Conservation (phyloP, 2,113 vertebrate genomes). For the human region DNA sequence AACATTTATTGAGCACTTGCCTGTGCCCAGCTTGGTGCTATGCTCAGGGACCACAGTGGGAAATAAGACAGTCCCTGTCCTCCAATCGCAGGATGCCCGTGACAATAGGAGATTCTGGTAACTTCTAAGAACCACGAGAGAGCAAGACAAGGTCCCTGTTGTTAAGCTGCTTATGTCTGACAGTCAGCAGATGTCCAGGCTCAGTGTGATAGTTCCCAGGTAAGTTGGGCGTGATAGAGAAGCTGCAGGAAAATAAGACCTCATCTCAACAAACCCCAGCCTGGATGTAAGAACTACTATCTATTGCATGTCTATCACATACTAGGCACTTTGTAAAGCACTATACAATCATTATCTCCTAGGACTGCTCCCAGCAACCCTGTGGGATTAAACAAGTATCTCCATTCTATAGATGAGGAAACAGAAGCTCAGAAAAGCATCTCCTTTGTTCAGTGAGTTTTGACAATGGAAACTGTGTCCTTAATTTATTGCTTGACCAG, state of each 20-base stretch:
- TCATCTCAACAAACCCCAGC: neutral
- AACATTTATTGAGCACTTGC: neutral
- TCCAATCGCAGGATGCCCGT: slow-evolving; percentile 43
- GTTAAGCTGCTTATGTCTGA: neutral
- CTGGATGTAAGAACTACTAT: neutral
- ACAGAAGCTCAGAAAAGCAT: neutral
- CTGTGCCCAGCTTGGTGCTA: neutral
- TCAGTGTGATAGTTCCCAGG: neutral
- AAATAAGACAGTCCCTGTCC: neutral
- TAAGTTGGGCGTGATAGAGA: neutral
- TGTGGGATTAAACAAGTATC: neutral
- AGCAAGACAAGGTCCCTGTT: neutral
- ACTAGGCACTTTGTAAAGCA: neutral
- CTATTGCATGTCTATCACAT: neutral
- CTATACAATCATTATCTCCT: neutral
- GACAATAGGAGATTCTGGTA: slow-evolving; percentile 42
- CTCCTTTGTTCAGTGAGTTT: neutral
- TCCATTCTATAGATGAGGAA: neutral
- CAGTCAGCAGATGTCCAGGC: neutral
- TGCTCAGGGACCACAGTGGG: neutral
- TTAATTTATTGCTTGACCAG: neutral
- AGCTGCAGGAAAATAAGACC: neutral
- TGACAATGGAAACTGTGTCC: neutral
- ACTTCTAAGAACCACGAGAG: slow-evolving; percentile 17
- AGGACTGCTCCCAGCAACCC: neutral